These are phyloP conservation scores for Bovichtus diacanthus DNA, from an alignment of 2,797 vertebrate genomes.

Conservation along the genomic window DNA sequence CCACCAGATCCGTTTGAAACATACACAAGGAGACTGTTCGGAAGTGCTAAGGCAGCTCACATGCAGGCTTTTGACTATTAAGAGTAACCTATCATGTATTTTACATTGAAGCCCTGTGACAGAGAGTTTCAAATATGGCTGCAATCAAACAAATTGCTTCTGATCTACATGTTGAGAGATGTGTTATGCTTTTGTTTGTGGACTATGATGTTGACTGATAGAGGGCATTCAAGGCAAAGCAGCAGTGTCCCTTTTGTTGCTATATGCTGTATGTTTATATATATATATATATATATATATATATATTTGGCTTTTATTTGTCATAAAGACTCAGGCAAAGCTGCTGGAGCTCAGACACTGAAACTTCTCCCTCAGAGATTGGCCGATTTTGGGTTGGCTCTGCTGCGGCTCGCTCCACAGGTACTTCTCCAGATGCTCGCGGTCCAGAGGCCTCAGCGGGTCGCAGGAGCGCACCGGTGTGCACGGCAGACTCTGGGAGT, in stretches of 20 bases:
- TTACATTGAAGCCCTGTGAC: conserved; percentile 53
- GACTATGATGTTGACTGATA: conserved; percentile 23
- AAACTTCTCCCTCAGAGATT: conserved; percentile 96
- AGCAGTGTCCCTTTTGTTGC: conserved; percentile 56
- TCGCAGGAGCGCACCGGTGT: conserved; percentile 78
- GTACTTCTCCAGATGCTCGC: conserved; percentile 91
- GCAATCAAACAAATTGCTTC: conserved; percentile 35
- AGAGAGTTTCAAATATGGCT: conserved; percentile 41
- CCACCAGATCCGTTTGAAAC: conserved; percentile 26
- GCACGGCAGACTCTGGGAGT: conserved; percentile 81
- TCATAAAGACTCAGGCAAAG: conserved; percentile 86
- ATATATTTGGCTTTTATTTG: conserved; percentile 60
- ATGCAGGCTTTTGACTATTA: conserved; percentile 50
- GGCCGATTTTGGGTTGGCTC: conserved; percentile 93
- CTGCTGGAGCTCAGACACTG: conserved; percentile 98
- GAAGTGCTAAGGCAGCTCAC: conserved; percentile 66
- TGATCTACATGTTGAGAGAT: conserved; percentile 37
- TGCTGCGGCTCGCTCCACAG: conserved; percentile 92
- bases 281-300: conserved; percentile 62
- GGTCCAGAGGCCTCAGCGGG: conserved; percentile 81
- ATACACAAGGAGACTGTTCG: conserved; percentile 28
- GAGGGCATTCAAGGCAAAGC: conserved; percentile 55
- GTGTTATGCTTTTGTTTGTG: conserved; percentile 17
- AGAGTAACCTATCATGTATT: conserved; percentile 33
- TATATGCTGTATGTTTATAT: conserved; percentile 34